These are phyloP conservation scores for Ophraella communa DNA, from an alignment of 2,888 invertebrate genomes.

Conservation along the genomic window DNA sequence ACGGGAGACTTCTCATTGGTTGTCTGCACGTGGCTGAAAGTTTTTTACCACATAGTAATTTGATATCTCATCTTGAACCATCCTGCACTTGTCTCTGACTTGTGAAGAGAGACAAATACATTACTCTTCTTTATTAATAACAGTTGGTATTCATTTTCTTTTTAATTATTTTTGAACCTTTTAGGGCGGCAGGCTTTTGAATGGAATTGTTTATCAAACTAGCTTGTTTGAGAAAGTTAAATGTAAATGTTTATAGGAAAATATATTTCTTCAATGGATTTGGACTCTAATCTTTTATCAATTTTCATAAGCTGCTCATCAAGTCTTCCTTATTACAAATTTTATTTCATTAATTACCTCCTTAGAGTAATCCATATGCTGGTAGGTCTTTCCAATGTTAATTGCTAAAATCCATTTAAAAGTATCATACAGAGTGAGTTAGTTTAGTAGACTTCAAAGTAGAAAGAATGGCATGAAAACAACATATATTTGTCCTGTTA, in stretches of 20 bases:
- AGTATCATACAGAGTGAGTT: too few species aligned
- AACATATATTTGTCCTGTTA: too few species aligned
- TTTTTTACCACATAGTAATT: constrained; percentile 43
- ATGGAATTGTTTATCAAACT: background rate
- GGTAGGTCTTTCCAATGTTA: too few species aligned
- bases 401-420: too few species aligned
- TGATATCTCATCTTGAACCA: constrained; percentile 37
- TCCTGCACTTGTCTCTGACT: constrained; percentile 42
- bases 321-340: too few species aligned
- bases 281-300: too few species aligned
- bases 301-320: too few species aligned
- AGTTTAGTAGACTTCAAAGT: too few species aligned
- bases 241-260: background rate
- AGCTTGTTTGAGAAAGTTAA: background rate
- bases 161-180: constrained; percentile 4
- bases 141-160: constrained; percentile 20
- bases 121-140: constrained; percentile 10
- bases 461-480: too few species aligned
- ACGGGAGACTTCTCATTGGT: constrained; percentile 42
- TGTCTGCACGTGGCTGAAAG: constrained; percentile 49
- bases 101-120: constrained; percentile 17
- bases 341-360: too few species aligned
- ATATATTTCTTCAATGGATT: too few species aligned
- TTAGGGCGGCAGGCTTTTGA: background rate
- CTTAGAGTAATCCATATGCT: too few species aligned